Conservation (phyloP, 37 sponge, comb jelly and placozoan genomes). For the Spongia lamella region DNA sequence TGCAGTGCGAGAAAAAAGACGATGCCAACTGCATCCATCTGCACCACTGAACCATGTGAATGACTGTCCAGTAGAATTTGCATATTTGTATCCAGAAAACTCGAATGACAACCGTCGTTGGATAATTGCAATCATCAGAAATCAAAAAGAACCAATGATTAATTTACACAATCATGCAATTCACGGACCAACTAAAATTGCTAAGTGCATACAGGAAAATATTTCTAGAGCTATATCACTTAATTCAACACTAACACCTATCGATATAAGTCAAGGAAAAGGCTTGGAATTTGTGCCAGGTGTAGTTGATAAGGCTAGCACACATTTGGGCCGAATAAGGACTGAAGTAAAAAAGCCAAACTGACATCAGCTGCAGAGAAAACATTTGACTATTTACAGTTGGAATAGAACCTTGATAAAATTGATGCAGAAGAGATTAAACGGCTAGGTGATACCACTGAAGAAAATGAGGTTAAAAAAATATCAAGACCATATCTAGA, state of each 20-base stretch:
- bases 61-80: too few species aligned
- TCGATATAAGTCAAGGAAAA: conserved; percentile 28
- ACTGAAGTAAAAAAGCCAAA: conserved; percentile 23
- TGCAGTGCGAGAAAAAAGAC: too few species aligned
- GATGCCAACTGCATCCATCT: too few species aligned
- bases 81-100: too few species aligned
- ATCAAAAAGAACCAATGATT: conserved; percentile 2
- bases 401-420: conserved; percentile 5
- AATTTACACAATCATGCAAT: conserved; percentile 15
- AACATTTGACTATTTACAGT: background rate
- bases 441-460: background rate
- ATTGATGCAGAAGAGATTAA: conserved; percentile 25
- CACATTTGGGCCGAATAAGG: conserved; percentile 23
- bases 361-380: too few species aligned
- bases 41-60: too few species aligned
- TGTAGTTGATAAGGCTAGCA: conserved; percentile 31
- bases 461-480: conserved; percentile 8
- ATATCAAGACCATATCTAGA: conserved; percentile 27
- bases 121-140: conserved; percentile 15
- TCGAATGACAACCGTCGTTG: conserved; percentile 14
- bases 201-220: background rate
- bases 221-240: background rate
- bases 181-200: conserved; percentile 16
- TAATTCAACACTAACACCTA: conserved; percentile 23
- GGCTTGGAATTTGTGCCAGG: conserved; percentile 13